Evolutionary conservation across 2,888 invertebrate genomes (phyloP).

Genomic region (Melieria omissa): DNA sequence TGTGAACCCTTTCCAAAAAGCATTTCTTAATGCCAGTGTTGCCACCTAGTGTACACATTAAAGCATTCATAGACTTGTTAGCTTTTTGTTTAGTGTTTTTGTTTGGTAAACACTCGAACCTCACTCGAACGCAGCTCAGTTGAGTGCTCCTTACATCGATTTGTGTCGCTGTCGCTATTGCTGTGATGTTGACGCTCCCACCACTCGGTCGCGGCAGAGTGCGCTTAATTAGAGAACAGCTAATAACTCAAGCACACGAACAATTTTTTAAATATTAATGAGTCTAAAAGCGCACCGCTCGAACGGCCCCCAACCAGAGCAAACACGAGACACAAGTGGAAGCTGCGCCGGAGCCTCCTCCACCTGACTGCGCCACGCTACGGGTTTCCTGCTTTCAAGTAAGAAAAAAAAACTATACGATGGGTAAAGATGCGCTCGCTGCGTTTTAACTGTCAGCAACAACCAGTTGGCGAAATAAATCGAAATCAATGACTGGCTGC

Average conservation of each 20-base stretch:
- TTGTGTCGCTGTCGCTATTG: constrained; percentile 14
- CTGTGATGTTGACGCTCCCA: not conserved
- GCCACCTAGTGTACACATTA: too few relatives aligned
- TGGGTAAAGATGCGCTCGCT: not conserved
- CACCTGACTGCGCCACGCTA: too few relatives aligned
- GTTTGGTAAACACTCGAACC: too few relatives aligned
- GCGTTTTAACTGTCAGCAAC: not conserved
- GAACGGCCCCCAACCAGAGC: too few relatives aligned
- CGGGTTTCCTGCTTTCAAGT: not conserved
- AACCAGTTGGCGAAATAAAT: constrained; percentile 12
- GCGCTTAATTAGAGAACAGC: constrained; percentile 61
- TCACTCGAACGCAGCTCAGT: not conserved
- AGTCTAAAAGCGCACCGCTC: constrained; percentile 40
- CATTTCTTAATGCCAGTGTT: too few relatives aligned
- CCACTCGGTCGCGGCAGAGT: too few relatives aligned
- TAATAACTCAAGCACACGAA: constrained; percentile 60
- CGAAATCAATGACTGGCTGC: constrained; percentile 16
- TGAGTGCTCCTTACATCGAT: not conserved
- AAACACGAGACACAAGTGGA: too few relatives aligned
- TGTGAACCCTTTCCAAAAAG: too few relatives aligned
- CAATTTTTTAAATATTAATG: constrained; percentile 62
- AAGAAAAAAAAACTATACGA: not conserved
- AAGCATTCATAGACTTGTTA: too few relatives aligned
- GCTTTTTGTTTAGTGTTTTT: too few relatives aligned
- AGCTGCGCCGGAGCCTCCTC: too few relatives aligned